Conservation (phyloP, 53 echinoderm and acorn worm species). For the Echinometra lucunter region DNA sequence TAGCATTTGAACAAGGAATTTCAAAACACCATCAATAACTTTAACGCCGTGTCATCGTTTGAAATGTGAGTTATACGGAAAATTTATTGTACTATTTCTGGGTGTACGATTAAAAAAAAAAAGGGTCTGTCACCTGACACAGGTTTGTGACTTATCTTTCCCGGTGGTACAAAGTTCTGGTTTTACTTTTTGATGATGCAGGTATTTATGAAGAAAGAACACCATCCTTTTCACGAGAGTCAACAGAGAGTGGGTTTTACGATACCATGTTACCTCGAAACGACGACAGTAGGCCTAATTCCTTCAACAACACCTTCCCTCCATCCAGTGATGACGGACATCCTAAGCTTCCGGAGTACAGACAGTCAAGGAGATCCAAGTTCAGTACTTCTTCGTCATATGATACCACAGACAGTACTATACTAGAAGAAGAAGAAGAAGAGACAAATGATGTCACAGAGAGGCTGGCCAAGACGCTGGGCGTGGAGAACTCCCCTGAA, state of each 20-base stretch:
- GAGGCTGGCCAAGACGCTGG: neutral
- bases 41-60: too few relatives aligned
- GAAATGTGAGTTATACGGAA: too few relatives aligned
- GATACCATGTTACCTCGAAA: neutral
- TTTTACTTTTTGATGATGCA: constrained; percentile 2
- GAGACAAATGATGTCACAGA: neutral
- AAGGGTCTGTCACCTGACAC: too few relatives aligned
- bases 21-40: too few relatives aligned
- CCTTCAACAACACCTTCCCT: neutral
- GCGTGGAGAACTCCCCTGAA: neutral
- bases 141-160: too few relatives aligned
- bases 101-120: too few relatives aligned
- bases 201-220: constrained; percentile 2
- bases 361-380: neutral
- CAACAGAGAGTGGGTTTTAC: constrained; percentile 52
- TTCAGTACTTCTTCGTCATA: neutral
- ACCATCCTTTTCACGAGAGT: constrained; percentile 19
- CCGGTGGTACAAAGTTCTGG: neutral
- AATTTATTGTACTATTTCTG: too few relatives aligned
- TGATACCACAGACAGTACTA: neutral
- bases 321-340: neutral
- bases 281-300: neutral
- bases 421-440: neutral
- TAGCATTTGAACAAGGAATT: too few relatives aligned
- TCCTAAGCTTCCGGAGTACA: neutral